Percentiles rank a stretch among this genome's conserved stretches.
These are phyloP conservation scores for Sciurus niger DNA, from an alignment of 2,113 vertebrate genomes.

Conservation along the genomic window DNA sequence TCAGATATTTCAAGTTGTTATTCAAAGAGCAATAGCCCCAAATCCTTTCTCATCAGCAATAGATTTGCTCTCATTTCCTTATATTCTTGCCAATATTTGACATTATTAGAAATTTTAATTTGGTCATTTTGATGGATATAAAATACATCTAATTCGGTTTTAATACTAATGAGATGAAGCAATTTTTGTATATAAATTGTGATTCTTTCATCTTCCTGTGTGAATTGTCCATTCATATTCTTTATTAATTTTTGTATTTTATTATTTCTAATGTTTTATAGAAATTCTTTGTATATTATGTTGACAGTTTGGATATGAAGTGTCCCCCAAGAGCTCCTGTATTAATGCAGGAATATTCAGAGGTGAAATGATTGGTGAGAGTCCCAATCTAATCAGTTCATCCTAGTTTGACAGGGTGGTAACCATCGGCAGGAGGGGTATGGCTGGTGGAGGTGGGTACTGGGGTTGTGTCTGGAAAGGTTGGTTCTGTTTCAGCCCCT, in stretches of 20 bases:
- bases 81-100: not conserved
- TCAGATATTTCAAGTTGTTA: not conserved
- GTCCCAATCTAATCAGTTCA: too few species aligned
- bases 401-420: too few species aligned
- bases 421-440: too few species aligned
- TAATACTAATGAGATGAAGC: not conserved
- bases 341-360: too few species aligned
- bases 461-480: too few species aligned
- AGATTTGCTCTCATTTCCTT: not conserved
- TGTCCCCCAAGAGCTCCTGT: too few species aligned
- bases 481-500: too few species aligned
- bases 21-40: not conserved
- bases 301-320: too few species aligned
- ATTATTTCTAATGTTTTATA: conserved; percentile 37
- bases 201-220: not conserved
- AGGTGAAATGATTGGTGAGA: too few species aligned
- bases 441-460: too few species aligned
- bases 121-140: not conserved
- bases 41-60: not conserved
- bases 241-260: conserved; percentile 71
- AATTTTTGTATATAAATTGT: not conserved
- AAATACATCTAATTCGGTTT: conserved; percentile 6
- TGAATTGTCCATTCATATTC: conserved; percentile 43
- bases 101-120: conserved; percentile 30
- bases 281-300: not conserved